These are phyloP conservation scores for Echinarachnius parma DNA, from an alignment of 53 echinoderm and acorn worm species.

Conservation along the genomic window DNA sequence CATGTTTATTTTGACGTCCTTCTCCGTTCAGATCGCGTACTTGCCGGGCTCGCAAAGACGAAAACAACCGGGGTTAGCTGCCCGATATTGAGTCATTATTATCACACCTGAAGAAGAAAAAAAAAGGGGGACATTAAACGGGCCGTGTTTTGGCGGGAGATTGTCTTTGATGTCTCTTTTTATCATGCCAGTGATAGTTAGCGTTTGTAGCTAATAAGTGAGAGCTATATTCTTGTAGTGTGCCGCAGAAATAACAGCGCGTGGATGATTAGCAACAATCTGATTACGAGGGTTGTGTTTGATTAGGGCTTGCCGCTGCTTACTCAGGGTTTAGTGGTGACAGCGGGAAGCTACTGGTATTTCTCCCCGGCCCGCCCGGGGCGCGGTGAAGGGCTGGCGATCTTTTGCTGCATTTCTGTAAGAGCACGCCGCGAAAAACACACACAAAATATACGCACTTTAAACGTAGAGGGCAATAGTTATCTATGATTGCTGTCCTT, in stretches of 20 bases:
- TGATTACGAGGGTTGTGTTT: constrained; percentile 7
- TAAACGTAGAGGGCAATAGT: too few relatives aligned
- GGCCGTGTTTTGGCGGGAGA: too few relatives aligned
- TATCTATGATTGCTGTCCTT: too few relatives aligned
- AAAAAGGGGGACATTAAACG: too few relatives aligned
- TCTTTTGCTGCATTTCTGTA: too few relatives aligned
- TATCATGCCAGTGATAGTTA: background rate
- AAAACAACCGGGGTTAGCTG: too few relatives aligned
- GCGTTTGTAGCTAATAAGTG: constrained; percentile 19
- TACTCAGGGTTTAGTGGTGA: constrained; percentile 2
- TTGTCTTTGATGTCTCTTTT: background rate
- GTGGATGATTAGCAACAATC: constrained; percentile 25
- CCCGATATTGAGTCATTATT: too few relatives aligned
- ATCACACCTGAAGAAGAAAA: too few relatives aligned
- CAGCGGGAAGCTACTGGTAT: constrained; percentile 28
- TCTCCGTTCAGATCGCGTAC: too few relatives aligned
- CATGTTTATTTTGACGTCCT: constrained; percentile 40
- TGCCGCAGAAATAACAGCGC: constrained; percentile 43
- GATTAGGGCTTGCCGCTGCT: constrained; percentile 19
- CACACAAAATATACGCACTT: too few relatives aligned
- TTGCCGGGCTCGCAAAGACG: too few relatives aligned
- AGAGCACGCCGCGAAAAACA: too few relatives aligned
- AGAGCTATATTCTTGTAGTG: constrained; percentile 33
- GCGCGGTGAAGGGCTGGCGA: background rate
- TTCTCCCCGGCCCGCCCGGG: constrained; percentile 28